Evolutionary conservation across 2,888 invertebrate genomes (phyloP), one percentile per base, ranked within the genome.

Genomic region (Zaprionus lineosus): DNA sequence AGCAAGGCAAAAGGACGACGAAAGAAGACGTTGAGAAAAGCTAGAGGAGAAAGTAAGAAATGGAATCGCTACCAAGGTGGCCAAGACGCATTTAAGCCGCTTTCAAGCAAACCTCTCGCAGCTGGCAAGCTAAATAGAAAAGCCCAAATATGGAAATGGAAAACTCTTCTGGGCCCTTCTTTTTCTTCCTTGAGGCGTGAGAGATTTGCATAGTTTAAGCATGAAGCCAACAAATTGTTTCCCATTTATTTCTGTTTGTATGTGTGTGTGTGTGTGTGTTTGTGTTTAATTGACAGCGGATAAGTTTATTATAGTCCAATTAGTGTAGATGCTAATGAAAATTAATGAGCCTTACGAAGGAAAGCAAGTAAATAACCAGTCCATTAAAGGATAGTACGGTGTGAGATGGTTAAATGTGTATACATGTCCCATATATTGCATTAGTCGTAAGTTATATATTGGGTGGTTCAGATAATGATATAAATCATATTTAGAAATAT

Each of bases 281-380:
- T n/a, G n/a, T n/a, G n/a, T 18, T 47, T 77, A 76, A 79, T 77
- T 77, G 77, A 76, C 74, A 72, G 74, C 76, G 65, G 76, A 69
- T 79, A 79, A 74, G 65, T 57, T 76, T 71, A 74, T 72, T 79
- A 69, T 56, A 63, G 37, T 26, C 60, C 69, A 76, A 77, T 77
- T 79, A 72, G 56, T 28, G 9, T 37, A 24, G 14, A 15, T 15
- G 37, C 61, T 77, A 77, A 77, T 77, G 74, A 60, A 74, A 57
- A 76, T 53, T 62, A 77, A 76, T 76, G 74, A 39, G 51, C 15
- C 29, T 11, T 16, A n/a, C 2, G 34, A 11, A 43, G 14, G 29
- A 36, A 6, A 37, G 16, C 36, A 28, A 33, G 24, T 9, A 7
- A 14, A 19, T 14, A 19, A 12, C 16, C n/a, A n/a, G n/a, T n/a